These are phyloP conservation scores for Onychomys arenicola DNA, from an alignment of 2,797 vertebrate species.

Conservation along the genomic window DNA sequence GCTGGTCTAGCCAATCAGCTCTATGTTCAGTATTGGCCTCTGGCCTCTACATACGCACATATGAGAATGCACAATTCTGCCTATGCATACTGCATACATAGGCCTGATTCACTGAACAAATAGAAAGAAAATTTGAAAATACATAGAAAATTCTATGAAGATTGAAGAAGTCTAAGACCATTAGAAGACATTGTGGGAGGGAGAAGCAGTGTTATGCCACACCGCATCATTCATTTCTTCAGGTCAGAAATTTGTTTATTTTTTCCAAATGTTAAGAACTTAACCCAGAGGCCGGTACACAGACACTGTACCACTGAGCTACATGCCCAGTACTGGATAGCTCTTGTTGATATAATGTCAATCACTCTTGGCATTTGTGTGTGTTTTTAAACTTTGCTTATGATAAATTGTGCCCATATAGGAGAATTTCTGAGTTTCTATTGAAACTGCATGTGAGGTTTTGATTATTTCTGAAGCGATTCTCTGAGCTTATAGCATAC, in stretches of 20 bases:
- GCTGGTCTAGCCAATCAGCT: not conserved
- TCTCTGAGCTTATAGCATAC: slow-evolving; percentile 46
- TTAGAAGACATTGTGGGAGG: not conserved
- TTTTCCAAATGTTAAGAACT: not conserved
- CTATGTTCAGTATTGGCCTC: not conserved
- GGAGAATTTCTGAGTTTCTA: slow-evolving; percentile 45
- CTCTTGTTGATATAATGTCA: slow-evolving; percentile 25
- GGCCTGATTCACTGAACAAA: not conserved
- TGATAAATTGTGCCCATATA: slow-evolving; percentile 1
- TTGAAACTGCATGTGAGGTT: slow-evolving; percentile 3
- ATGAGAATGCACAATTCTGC: not conserved
- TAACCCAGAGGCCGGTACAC: not conserved
- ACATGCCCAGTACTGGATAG: not conserved
- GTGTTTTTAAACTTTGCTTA: slow-evolving; percentile 39
- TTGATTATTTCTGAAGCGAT: slow-evolving; percentile 70
- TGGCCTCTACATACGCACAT: not conserved
- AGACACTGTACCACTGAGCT: not conserved
- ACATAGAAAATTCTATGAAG: no score
- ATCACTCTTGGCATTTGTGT: not conserved
- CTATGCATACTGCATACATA: not conserved
- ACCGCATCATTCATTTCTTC: not conserved
- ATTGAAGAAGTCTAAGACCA: not conserved
- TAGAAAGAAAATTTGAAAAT: no score
- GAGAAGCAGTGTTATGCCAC: not conserved
- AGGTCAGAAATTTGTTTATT: not conserved